These are phyloP conservation scores for Bucco capensis DNA, from an alignment of 2,113 vertebrate species.

Conservation along the genomic window DNA sequence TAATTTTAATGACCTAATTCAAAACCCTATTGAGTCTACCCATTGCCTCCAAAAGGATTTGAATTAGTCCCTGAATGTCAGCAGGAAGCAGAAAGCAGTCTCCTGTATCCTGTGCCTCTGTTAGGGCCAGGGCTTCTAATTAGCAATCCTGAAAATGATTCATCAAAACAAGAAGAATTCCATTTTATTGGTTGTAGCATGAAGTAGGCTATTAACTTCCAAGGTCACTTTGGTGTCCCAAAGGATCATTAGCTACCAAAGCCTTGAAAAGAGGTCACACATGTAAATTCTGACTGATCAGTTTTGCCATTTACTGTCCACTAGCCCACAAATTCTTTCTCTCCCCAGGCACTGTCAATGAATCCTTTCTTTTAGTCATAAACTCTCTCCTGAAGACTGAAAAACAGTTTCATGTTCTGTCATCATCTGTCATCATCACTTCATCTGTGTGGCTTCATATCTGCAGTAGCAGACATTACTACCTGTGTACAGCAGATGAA, in stretches of 20 bases:
- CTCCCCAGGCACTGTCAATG: background rate
- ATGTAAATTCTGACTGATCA: background rate
- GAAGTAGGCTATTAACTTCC: constrained; percentile 10
- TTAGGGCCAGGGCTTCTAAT: background rate
- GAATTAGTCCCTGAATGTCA: background rate
- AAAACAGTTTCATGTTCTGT: background rate
- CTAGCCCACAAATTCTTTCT: background rate
- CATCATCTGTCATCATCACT: background rate
- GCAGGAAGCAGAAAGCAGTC: background rate
- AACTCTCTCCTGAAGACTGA: background rate
- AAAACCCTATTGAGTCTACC: background rate
- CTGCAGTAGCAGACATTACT: background rate
- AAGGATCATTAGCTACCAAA: background rate
- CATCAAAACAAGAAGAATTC: background rate
- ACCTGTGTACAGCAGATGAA: background rate
- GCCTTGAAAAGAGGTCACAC: background rate
- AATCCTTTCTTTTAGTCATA: background rate
- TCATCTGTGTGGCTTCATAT: background rate
- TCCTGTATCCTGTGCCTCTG: background rate
- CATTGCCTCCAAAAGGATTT: background rate
- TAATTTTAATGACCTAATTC: constrained; percentile 8
- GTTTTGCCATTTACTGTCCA: background rate
- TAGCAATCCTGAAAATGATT: background rate
- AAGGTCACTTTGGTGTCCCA: constrained; percentile 2
- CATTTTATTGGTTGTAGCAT: background rate